Base-by-base conservation (phyloP, 2,113 vertebrate species). In the Procavia capensis region DNA sequence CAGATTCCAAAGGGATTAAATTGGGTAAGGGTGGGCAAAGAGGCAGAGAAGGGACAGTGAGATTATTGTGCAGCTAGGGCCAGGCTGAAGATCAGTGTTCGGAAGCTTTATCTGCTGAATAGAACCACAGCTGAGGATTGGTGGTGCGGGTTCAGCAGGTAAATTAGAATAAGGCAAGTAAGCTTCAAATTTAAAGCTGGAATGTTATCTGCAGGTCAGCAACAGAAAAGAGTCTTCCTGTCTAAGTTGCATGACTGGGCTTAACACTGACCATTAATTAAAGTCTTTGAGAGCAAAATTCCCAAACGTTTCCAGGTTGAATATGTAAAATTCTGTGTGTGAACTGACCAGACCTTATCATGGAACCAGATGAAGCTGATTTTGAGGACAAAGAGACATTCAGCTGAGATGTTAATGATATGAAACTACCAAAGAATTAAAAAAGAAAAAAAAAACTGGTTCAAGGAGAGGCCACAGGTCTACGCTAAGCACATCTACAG, bases 381-480 rank as follows among this genome's bases (percentile, higher is more conserved):
- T 96, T 98, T 63, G 96, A 0, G 81, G 94, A 95, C 64, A 96
- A 94, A 95, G 97, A 97, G 93, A 93, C 85, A 2, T 19, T 50
- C 16, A 98, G 57, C 50, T 54, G 50, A 16, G 14, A 54, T 54
- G 17, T 54, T 54, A 54, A 54, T 54, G 9, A 54, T 54, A 97
- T 98, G 95, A 98, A 98, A 87, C 98, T 99, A 90, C 98, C 99
- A 5, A 98, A 99, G 98, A 54, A 54, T 54, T 11, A 2, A 54
- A 54, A 54, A 17, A 54, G 3, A 54, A 54, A 54, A 54, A 8
- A 13, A 54, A 54, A 54, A 54, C 50, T 16, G 50, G 50, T 54
- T 54, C 50, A 11, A 54, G 50, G 50, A 54, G 14, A 3, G 1
- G 50, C 50, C 50, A 54, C 13, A 54, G 13, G 13, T 16, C 50